Evolutionary conservation across 1,140 invertebrate genomes (phyloP).

Genomic region (Tetramorium alpestre): DNA sequence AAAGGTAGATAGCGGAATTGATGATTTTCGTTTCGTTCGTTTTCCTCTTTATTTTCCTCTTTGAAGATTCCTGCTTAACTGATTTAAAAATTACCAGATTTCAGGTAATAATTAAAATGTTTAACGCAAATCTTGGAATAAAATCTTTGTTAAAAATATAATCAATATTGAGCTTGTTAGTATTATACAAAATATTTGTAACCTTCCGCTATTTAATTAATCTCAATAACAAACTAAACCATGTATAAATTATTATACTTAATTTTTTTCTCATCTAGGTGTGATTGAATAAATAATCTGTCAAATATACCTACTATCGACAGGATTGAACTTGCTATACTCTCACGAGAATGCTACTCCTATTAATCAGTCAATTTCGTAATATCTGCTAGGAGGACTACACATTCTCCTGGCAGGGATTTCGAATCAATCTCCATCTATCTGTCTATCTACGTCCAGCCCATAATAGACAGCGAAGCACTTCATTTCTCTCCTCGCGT

Average conservation of each 20-base stretch:
- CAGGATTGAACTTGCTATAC: not conserved
- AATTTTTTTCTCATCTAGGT: not conserved
- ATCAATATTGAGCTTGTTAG: not conserved
- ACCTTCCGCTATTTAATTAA: not conserved
- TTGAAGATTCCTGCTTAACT: not conserved
- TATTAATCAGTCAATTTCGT: slow-evolving; percentile 52
- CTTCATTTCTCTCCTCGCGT: not conserved
- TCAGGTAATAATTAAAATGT: not conserved
- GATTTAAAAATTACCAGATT: not conserved
- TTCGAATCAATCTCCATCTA: slow-evolving; percentile 53
- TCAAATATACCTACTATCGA: not conserved
- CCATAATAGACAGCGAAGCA: not conserved
- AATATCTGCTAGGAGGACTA: slow-evolving; percentile 13
- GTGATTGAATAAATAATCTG: not conserved
- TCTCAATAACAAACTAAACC: not conserved
- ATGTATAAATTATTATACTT: not conserved
- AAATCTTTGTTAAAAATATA: not conserved
- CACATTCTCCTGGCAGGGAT: not conserved
- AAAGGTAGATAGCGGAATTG: not conserved
- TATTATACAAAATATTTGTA: not conserved
- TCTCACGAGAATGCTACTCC: not conserved
- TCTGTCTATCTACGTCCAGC: slow-evolving; percentile 20
- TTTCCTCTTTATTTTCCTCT: not conserved
- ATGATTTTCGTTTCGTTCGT: not conserved
- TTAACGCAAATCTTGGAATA: not conserved